Percentiles rank a stretch among this genome's conserved stretches.
These are phyloP conservation scores for Lasioglossum lativentre DNA, from an alignment of 2,888 invertebrate genomes.

Conservation along the genomic window DNA sequence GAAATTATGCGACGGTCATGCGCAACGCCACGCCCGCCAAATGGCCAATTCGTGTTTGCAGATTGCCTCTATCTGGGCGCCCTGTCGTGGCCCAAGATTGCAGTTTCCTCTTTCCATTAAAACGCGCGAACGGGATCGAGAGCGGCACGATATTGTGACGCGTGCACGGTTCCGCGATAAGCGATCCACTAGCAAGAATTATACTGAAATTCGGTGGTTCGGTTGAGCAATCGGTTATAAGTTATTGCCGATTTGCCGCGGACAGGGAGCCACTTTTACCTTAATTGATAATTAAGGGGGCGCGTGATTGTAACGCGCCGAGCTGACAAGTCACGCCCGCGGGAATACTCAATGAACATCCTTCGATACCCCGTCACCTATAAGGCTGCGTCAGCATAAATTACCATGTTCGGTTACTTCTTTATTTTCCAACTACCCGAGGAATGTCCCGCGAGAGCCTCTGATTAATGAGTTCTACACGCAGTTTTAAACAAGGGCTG, in stretches of 20 bases:
- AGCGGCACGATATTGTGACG: constrained; percentile 40
- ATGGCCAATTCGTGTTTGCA: constrained; percentile 84
- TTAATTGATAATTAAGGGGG: constrained; percentile 46
- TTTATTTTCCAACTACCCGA: background rate
- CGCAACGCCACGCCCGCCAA: constrained; percentile 80
- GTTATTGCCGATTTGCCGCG: background rate
- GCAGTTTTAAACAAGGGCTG: background rate
- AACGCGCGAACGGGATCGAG: constrained; percentile 47
- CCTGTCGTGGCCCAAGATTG: constrained; percentile 79
- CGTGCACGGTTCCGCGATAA: constrained; percentile 46
- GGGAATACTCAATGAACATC: constrained; percentile 25
- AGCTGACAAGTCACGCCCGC: constrained; percentile 21
- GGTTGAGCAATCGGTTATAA: constrained; percentile 21
- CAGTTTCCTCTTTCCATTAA: constrained; percentile 81
- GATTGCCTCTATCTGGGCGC: constrained; percentile 83
- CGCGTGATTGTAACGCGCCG: background rate
- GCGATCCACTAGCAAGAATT: constrained; percentile 37
- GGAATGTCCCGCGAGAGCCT: background rate
- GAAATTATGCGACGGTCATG: constrained; percentile 76
- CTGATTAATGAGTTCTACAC: background rate
- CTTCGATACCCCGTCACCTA: background rate
- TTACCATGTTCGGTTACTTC: background rate
- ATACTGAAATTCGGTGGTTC: constrained; percentile 48
- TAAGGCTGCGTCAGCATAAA: background rate
- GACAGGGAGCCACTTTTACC: constrained; percentile 32